Conservation (phyloP, 92 coral and sea anemone species). For the Palythoa heliodiscus region DNA sequence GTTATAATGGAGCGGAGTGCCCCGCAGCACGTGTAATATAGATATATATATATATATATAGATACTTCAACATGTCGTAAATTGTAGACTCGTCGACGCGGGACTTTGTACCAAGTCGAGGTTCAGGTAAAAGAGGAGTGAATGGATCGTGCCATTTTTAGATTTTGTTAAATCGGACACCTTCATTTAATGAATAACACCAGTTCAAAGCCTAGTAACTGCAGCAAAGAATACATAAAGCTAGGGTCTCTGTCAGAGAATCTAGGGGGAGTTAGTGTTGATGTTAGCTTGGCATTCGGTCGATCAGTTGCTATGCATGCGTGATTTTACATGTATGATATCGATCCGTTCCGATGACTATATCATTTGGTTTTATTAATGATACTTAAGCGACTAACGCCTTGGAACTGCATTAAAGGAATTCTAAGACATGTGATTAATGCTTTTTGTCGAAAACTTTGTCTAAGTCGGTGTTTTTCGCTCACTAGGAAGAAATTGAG, state of each 20-base stretch:
- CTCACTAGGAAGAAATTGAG: background rate
- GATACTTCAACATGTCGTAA: constrained; percentile 9
- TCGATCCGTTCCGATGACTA: background rate
- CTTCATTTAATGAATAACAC: background rate
- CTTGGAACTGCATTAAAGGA: background rate
- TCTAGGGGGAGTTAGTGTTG: background rate
- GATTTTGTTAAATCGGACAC: background rate
- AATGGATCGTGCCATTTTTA: background rate
- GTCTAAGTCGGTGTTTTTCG: background rate
- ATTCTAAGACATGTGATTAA: background rate
- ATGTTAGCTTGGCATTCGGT: background rate
- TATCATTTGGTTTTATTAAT: constrained; percentile 21
- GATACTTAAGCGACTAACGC: constrained; percentile 2
- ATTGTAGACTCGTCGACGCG: constrained; percentile 10
- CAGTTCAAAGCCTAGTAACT: background rate
- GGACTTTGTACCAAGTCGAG: background rate
- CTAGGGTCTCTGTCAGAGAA: constrained; percentile 5
- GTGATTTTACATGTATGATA: background rate
- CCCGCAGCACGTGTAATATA: constrained; percentile 21
- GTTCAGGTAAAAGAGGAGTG: background rate
- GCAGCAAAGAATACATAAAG: background rate
- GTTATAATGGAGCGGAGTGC: constrained; percentile 4
- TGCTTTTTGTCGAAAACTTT: background rate
- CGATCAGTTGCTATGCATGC: background rate
- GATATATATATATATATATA: too few species aligned